phyloP scores from a whole-genome alignment of 2,113 vertebrate genomes.

The Myrmecobius fasciatus region DNA sequence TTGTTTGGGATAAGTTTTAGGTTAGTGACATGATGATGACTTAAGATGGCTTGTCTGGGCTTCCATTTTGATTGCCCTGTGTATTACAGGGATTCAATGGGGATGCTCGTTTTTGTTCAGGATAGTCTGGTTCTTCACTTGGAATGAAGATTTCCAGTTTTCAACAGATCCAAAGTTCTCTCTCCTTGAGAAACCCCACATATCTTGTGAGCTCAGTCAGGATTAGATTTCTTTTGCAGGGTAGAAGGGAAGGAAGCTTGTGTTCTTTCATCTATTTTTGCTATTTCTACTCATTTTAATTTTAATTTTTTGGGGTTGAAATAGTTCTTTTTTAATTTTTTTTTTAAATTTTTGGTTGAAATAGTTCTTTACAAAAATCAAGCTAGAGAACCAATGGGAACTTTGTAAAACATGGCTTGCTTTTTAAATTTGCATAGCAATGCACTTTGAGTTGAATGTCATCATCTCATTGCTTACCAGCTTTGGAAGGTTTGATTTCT shows the following conservation, averaged over 20 bases:
- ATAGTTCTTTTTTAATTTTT: too few relatives aligned
- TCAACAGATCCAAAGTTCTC: background rate
- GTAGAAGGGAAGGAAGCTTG: background rate
- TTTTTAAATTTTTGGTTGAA: background rate
- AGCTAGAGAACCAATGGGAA: background rate
- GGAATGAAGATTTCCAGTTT: background rate
- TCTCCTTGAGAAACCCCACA: background rate
- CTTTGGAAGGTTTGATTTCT: background rate
- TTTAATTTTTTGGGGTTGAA: background rate
- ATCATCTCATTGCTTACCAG: background rate
- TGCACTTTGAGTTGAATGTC: background rate
- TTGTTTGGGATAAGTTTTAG: background rate
- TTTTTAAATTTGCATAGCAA: background rate
- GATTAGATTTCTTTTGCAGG: background rate
- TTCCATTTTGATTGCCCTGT: background rate
- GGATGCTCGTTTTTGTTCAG: background rate
- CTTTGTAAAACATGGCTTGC: background rate
- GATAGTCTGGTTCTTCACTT: background rate
- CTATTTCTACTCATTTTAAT: background rate
- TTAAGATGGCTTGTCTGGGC: background rate
- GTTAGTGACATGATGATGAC: background rate
- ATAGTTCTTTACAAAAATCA: background rate
- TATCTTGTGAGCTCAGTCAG: background rate
- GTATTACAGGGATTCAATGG: background rate
- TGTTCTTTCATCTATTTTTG: background rate